A percentile compares a stretch with the other conserved stretches of the same genome.
Conservation (phyloP, 1,140 invertebrate species). For the Drosophila ohnishii region DNA sequence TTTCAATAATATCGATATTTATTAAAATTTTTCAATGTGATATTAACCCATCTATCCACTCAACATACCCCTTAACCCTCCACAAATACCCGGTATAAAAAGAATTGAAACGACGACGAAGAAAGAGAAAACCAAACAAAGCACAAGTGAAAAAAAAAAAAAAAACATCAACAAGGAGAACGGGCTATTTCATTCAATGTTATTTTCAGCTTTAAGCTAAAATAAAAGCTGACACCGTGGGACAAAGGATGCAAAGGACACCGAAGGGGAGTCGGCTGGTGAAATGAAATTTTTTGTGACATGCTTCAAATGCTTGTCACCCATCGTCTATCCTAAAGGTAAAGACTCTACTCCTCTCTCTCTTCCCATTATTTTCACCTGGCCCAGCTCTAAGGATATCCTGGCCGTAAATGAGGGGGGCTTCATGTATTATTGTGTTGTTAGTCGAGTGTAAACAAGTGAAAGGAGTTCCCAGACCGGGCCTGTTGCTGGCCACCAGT, state of each 20-base stretch:
- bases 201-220: conserved; percentile 74
- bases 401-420: neutral
- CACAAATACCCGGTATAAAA: neutral
- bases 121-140: conserved; percentile 43
- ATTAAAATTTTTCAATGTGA: too few species aligned
- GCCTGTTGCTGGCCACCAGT: conserved; percentile 39
- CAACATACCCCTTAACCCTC: neutral
- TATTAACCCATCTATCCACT: neutral
- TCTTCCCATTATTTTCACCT: conserved; percentile 14
- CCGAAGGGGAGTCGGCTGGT: conserved; percentile 17
- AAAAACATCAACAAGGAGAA: conserved; percentile 59
- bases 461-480: conserved; percentile 18
- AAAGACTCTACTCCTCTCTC: neutral
- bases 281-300: conserved; percentile 76
- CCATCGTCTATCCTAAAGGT: conserved; percentile 33
- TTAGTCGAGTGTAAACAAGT: conserved; percentile 37
- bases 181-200: conserved; percentile 71
- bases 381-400: conserved; percentile 6
- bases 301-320: conserved; percentile 64
- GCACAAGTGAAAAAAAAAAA: conserved; percentile 38
- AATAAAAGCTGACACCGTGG: conserved; percentile 66
- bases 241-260: conserved; percentile 27
- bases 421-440: conserved; percentile 10
- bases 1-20: too few species aligned
- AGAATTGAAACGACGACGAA: conserved; percentile 30